These are phyloP conservation scores for Habrosyne pyritoides DNA, from an alignment of 2,888 invertebrate species.

Conservation along the genomic window DNA sequence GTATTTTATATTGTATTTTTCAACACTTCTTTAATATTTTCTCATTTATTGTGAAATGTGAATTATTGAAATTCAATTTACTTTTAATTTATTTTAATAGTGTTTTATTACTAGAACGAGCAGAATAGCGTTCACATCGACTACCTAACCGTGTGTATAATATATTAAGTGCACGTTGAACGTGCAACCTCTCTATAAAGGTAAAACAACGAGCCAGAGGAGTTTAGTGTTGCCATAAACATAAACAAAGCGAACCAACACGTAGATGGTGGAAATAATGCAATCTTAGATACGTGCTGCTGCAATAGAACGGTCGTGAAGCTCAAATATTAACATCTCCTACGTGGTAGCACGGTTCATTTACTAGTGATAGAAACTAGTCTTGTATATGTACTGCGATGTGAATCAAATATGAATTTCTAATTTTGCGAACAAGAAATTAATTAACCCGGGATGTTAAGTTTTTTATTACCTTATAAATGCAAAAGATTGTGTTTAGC, in stretches of 20 bases:
- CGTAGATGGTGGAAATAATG: slow-evolving; percentile 35
- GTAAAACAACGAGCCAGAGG: slow-evolving; percentile 20
- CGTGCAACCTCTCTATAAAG: slow-evolving; percentile 13
- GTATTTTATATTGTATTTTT: background rate
- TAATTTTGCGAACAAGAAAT: background rate
- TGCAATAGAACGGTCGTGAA: slow-evolving; percentile 2
- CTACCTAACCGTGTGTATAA: background rate
- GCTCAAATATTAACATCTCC: background rate
- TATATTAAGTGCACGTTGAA: background rate
- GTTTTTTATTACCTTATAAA: too few relatives aligned
- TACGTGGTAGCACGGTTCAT: background rate
- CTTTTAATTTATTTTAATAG: background rate
- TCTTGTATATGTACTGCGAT: background rate
- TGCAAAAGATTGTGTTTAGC: too few relatives aligned
- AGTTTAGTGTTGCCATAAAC: slow-evolving; percentile 36
- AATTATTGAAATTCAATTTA: too few relatives aligned
- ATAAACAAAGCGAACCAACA: slow-evolving; percentile 33
- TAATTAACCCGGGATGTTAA: background rate
- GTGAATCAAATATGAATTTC: background rate
- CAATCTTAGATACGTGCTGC: slow-evolving; percentile 29
- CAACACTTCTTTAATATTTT: too few relatives aligned
- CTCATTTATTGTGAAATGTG: too few relatives aligned
- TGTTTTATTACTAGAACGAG: background rate
- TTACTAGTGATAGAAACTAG: background rate
- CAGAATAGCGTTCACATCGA: background rate